Conservation (phyloP, 2,113 vertebrate species). For the Thamnaconus septentrionalis region DNA sequence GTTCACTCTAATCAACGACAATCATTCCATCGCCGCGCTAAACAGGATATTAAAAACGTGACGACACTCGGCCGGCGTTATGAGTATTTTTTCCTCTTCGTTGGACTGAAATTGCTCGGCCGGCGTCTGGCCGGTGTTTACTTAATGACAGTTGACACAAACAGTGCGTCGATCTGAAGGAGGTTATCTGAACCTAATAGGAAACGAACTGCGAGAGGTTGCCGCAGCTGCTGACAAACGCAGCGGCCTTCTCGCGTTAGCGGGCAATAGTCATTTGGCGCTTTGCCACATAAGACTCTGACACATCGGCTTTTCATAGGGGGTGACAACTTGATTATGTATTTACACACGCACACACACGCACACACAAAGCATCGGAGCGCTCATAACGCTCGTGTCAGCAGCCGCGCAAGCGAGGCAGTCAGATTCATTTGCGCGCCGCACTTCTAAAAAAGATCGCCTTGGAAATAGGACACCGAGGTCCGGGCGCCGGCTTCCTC, state of each 20-base stretch:
- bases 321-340: conserved; percentile 50
- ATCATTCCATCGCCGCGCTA: conserved; percentile 18
- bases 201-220: conserved; percentile 18
- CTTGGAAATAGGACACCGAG: conserved; percentile 43
- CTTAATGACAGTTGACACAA: conserved; percentile 23
- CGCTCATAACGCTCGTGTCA: conserved; percentile 25
- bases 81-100: neutral
- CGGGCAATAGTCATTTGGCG: conserved; percentile 34
- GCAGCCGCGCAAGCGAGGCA: conserved; percentile 27
- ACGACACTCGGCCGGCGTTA: neutral
- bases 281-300: too few species aligned
- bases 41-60: conserved; percentile 17
- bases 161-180: conserved; percentile 36
- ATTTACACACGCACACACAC: conserved; percentile 24
- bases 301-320: conserved; percentile 25
- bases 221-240: conserved; percentile 33
- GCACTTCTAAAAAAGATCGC: conserved; percentile 26
- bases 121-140: conserved; percentile 19
- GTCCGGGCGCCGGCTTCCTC: conserved; percentile 24
- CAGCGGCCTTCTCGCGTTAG: conserved; percentile 31
- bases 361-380: conserved; percentile 31
- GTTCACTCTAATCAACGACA: conserved; percentile 37
- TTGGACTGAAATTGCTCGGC: conserved; percentile 16
- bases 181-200: conserved; percentile 36
- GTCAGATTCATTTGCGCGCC: conserved; percentile 19